Conservation (phyloP, 2,888 invertebrate species). For the Tryphoninae sp. region DNA sequence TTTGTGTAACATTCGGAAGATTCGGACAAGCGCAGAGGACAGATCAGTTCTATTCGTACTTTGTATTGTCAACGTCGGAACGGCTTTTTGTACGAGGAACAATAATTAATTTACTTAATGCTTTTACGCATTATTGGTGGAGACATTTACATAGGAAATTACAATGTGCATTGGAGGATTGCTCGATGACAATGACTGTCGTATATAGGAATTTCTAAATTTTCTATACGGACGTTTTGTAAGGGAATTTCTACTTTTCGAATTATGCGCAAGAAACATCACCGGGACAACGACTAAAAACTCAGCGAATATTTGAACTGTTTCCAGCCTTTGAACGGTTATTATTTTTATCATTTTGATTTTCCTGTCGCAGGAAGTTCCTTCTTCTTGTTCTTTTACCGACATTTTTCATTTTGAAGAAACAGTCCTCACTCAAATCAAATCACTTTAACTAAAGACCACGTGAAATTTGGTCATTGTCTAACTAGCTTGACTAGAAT, state of each 20-base stretch:
- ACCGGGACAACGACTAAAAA: too few relatives aligned
- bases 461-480: too few relatives aligned
- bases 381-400: too few relatives aligned
- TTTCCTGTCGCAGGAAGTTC: too few relatives aligned
- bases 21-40: background rate
- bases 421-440: too few relatives aligned
- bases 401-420: too few relatives aligned
- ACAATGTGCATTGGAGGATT: background rate
- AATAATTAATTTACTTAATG: background rate
- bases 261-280: background rate
- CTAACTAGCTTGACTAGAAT: too few relatives aligned
- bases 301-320: too few relatives aligned
- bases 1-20: background rate
- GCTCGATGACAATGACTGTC: background rate
- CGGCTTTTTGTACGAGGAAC: background rate
- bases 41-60: slow-evolving; percentile 17
- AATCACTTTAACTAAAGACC: too few relatives aligned
- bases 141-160: background rate
- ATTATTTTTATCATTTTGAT: too few relatives aligned
- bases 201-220: background rate
- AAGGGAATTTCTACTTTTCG: background rate
- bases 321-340: too few relatives aligned
- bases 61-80: slow-evolving; percentile 37
- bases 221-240: background rate
- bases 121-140: background rate